A percentile compares a stretch with the other conserved stretches of the same genome.
phyloP scores from a whole-genome alignment of 2,113 vertebrate genomes.

The Platysternon megacephalum region DNA sequence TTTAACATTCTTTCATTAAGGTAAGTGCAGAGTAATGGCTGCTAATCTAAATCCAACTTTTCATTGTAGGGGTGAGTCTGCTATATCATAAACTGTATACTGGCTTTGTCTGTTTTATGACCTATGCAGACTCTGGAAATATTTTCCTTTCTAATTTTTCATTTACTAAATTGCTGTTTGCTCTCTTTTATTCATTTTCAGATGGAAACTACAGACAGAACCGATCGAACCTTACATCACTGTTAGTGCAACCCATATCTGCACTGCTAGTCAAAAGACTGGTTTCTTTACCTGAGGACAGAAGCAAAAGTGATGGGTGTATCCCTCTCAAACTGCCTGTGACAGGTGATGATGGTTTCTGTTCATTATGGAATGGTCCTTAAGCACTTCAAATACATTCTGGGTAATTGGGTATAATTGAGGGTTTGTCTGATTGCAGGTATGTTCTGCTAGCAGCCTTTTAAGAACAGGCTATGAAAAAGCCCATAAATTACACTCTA shows the following conservation, averaged over 20 bases:
- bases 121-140: not conserved
- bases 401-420: rapidly evolving
- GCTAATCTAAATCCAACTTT: not conserved
- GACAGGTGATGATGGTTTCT: conserved; percentile 77
- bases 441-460: not conserved
- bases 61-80: not conserved
- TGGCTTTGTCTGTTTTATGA: not conserved
- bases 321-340: conserved; percentile 77
- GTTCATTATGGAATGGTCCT: not conserved
- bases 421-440: not conserved
- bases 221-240: conserved; percentile 79
- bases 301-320: conserved; percentile 70
- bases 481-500: not conserved
- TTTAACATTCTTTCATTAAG: not conserved
- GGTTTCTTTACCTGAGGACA: conserved; percentile 64
- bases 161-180: conserved; percentile 20
- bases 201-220: conserved; percentile 81
- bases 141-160: not conserved
- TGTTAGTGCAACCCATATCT: conserved; percentile 93
- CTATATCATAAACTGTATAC: not conserved
- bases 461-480: not conserved
- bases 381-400: not conserved
- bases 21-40: not conserved
- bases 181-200: conserved; percentile 46
- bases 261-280: conserved; percentile 83